Percentiles rank a stretch among this genome's conserved stretches.
phyloP scores from a whole-genome alignment of 37 sponge, comb jelly and placozoan species.

The Agelas oroides region DNA sequence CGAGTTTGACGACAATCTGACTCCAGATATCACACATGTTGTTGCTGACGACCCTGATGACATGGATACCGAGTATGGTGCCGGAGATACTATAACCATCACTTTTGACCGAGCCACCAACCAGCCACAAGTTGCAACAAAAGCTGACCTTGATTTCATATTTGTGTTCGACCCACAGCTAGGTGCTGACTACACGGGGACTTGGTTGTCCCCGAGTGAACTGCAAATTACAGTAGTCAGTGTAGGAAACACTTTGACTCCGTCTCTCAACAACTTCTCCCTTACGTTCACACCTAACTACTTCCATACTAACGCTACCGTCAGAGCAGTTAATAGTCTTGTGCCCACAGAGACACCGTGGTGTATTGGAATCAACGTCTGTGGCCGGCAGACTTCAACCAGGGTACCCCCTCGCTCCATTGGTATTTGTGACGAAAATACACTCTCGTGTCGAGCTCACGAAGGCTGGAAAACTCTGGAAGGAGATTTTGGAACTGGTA shows the following conservation, averaged over 20 bases:
- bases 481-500: constrained; percentile 50
- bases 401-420: constrained; percentile 12
- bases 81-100: constrained; percentile 79
- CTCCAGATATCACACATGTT: constrained; percentile 67
- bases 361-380: constrained; percentile 90
- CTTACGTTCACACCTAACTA: constrained; percentile 75
- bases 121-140: constrained; percentile 64
- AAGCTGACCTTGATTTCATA: constrained; percentile 72
- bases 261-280: constrained; percentile 14
- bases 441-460: constrained; percentile 79
- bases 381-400: constrained; percentile 12
- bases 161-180: constrained; percentile 74
- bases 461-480: constrained; percentile 34
- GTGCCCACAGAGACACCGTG: constrained; percentile 61
- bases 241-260: neutral
- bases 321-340: constrained; percentile 21
- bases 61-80: constrained; percentile 53
- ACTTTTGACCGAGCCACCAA: constrained; percentile 71
- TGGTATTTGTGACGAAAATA: constrained; percentile 74
- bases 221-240: constrained; percentile 75
- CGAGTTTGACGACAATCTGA: constrained; percentile 62
- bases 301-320: constrained; percentile 26
- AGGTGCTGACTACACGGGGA: constrained; percentile 72
- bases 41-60: constrained; percentile 66
- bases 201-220: constrained; percentile 57